A percentile compares a stretch with the other conserved stretches of the same genome.
Conservation (phyloP, 2,113 vertebrate species). For the Dipodomys stephensi region DNA sequence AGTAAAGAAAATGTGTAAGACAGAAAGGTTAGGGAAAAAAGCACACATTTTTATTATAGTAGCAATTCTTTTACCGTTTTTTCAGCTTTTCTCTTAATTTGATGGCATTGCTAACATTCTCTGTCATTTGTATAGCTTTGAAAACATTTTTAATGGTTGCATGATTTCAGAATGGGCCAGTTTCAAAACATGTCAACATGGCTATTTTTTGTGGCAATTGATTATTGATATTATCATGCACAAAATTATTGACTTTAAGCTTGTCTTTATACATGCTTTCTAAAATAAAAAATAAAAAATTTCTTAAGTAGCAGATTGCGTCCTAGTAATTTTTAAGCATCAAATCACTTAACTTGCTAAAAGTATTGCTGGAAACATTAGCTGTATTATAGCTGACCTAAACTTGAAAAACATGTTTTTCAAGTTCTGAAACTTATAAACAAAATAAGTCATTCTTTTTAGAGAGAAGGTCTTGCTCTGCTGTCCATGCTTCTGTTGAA, state of each 20-base stretch:
- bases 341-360: slow-evolving; percentile 26
- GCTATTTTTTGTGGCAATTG: neutral
- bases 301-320: slow-evolving; percentile 24
- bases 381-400: neutral
- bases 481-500: neutral
- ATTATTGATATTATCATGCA: slow-evolving; percentile 21
- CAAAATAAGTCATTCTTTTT: neutral
- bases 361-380: slow-evolving; percentile 40
- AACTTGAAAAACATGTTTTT: slow-evolving; percentile 32
- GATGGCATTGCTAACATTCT: neutral
- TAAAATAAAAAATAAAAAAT: slow-evolving; percentile 50
- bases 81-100: slow-evolving; percentile 46
- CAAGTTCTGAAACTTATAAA: slow-evolving; percentile 41
- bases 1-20: slow-evolving; percentile 48
- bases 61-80: neutral
- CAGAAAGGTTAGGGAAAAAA: neutral
- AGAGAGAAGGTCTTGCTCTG: neutral
- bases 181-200: slow-evolving; percentile 13
- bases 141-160: slow-evolving; percentile 3
- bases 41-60: neutral
- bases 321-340: slow-evolving; percentile 18
- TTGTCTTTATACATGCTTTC: slow-evolving; percentile 32
- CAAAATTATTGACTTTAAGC: slow-evolving; percentile 11
- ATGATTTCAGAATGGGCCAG: slow-evolving; percentile 19
- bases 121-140: neutral